A percentile compares a stretch with the other conserved stretches of the same genome.
These are phyloP conservation scores for Petrosia ficiformis DNA, from an alignment of 37 sponge, comb jelly and placozoan species.

Conservation along the genomic window DNA sequence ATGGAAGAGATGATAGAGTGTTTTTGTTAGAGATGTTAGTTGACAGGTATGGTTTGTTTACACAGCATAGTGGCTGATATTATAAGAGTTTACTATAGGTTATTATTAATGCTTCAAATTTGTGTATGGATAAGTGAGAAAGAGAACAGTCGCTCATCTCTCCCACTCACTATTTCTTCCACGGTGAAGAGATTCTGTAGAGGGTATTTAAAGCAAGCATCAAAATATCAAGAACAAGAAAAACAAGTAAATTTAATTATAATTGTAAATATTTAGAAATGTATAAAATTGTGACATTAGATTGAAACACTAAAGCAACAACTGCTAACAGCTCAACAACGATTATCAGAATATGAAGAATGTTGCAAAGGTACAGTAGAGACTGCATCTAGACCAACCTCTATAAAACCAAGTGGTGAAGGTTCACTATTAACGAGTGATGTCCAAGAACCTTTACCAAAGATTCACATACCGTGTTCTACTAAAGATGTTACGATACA, in stretches of 20 bases:
- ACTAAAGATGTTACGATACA: constrained; percentile 21
- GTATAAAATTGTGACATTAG: too few species aligned
- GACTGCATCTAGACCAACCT: too few species aligned
- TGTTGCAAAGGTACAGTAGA: background rate
- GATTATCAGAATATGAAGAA: background rate
- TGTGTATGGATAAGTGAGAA: constrained; percentile 23
- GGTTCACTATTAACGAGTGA: too few species aligned
- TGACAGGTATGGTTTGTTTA: constrained; percentile 35
- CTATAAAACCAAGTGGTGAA: too few species aligned
- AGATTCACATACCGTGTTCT: background rate
- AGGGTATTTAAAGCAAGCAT: background rate
- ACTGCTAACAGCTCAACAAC: too few species aligned
- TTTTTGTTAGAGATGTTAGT: constrained; percentile 39
- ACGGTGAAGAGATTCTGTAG: constrained; percentile 38
- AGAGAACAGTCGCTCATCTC: background rate
- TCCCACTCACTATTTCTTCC: constrained; percentile 54
- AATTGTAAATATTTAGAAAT: too few species aligned
- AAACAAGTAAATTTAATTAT: constrained; percentile 17
- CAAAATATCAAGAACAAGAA: background rate
- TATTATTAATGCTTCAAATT: constrained; percentile 42
- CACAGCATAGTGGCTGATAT: too few species aligned
- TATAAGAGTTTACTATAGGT: background rate
- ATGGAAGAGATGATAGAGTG: background rate
- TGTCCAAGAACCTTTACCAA: too few species aligned
- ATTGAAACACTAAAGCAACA: too few species aligned